A percentile compares a stretch with the other conserved stretches of the same genome.
These are phyloP conservation scores for Drosophila hydei DNA, from an alignment of 1,140 invertebrate genomes.

Conservation along the genomic window DNA sequence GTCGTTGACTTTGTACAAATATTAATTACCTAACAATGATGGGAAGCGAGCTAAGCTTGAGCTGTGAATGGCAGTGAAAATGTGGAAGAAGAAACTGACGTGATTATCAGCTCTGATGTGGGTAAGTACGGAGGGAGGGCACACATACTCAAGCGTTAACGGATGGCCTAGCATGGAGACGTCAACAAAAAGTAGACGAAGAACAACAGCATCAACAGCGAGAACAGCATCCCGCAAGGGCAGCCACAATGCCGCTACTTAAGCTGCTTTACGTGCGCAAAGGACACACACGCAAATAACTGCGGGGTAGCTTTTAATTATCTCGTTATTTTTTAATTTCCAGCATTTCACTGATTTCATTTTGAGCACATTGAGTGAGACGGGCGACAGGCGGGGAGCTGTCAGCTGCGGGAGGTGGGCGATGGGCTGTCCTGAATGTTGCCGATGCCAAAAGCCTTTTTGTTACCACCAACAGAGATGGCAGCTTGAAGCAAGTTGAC, in stretches of 20 bases:
- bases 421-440: conserved; percentile 3
- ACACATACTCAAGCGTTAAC: conserved; percentile 5
- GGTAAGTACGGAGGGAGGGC: conserved; percentile 13
- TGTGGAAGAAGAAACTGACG: conserved; percentile 50
- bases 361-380: conserved; percentile 58
- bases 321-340: conserved; percentile 81
- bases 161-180: conserved; percentile 1
- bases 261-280: conserved; percentile 68
- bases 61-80: conserved; percentile 10
- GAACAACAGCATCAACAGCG: background rate
- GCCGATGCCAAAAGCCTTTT: background rate
- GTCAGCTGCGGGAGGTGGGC: conserved; percentile 5
- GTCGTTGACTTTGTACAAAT: background rate
- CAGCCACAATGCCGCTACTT: conserved; percentile 69
- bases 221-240: background rate
- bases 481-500: background rate
- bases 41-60: background rate
- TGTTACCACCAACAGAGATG: background rate
- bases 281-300: conserved; percentile 65
- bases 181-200: background rate
- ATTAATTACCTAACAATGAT: background rate
- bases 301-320: conserved; percentile 79
- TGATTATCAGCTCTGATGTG: conserved; percentile 50
- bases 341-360: conserved; percentile 77
- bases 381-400: conserved; percentile 15